A percentile compares a stretch with the other conserved stretches of the same genome.
Evolutionary conservation across 2,888 invertebrate species (phyloP).

Genomic region (Sphaerophoria rueppellii): DNA sequence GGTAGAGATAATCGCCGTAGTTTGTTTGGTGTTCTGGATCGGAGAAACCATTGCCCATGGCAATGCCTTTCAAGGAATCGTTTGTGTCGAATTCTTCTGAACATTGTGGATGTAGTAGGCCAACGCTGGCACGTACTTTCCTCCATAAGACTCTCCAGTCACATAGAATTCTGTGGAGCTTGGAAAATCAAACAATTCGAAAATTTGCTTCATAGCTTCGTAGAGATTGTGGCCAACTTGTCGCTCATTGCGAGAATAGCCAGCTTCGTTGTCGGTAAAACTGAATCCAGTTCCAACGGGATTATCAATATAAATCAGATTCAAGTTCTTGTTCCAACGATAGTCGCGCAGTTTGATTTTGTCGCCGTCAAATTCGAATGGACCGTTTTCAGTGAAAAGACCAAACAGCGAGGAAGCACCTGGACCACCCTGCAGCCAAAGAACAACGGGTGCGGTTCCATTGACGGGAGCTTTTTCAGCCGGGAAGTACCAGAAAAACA

Average conservation of each 20-base stretch:
- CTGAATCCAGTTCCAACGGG: conserved; percentile 97
- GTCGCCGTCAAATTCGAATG: conserved; percentile 84
- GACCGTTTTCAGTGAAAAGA: conserved; percentile 93
- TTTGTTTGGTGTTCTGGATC: conserved; percentile 90
- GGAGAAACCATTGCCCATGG: conserved; percentile 90
- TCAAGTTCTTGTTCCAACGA: conserved; percentile 90
- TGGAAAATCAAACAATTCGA: conserved; percentile 90
- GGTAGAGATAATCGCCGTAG: conserved; percentile 91
- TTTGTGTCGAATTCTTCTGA: conserved; percentile 80
- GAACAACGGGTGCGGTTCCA: conserved; percentile 89
- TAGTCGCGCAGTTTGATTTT: conserved; percentile 85
- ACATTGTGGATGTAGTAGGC: conserved; percentile 85
- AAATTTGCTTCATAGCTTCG: conserved; percentile 90
- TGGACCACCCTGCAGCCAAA: conserved; percentile 95
- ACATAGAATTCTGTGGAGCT: conserved; percentile 91
- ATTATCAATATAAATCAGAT: conserved; percentile 94
- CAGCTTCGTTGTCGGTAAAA: conserved; percentile 89
- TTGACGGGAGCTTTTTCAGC: conserved; percentile 83
- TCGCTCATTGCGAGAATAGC: conserved; percentile 90
- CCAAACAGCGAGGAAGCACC: conserved; percentile 91
- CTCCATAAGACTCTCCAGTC: conserved; percentile 95
- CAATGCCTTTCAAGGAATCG: conserved; percentile 81
- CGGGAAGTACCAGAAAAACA: conserved; percentile 97
- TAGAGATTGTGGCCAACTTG: conserved; percentile 92
- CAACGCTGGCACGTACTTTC: conserved; percentile 89